Evolutionary conservation across 1,140 invertebrate species (phyloP), one percentile per base, ranked within the genome.

Genomic region (Drosophila erecta): DNA sequence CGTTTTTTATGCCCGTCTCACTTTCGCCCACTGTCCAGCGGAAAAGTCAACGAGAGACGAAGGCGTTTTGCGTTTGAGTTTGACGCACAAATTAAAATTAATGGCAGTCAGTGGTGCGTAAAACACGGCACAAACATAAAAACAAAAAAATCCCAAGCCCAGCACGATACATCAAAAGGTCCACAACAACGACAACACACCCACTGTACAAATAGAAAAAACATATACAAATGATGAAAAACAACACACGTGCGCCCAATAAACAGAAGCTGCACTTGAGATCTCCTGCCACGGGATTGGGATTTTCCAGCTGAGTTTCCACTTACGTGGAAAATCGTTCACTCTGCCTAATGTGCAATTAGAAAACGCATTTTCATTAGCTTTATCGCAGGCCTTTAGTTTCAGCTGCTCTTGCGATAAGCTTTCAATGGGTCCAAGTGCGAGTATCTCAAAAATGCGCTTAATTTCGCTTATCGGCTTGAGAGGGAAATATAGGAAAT

Each of bases 331-430:
- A 65, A 49, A 90, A 79, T 91, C 77, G 57, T 80, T 91, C 84
- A 91, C 89, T 91, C 80, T 80, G 81, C 65, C 84, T 91, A 91
- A 91, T 91, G 89, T 90, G 81, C 89, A 91, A 91, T 91, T 91
- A 91, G 76, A 89, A 86, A 80, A 91, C 71, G 79, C 84, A 91
- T 91, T 91, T 91, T 91, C 89, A 91, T 91, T 91, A 91, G 89
- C 85, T 84, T 91, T 91, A 91, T 91, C 89, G 89, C 75, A 64
- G 62, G 47, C 84, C 76, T 84, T 87, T 89, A 76, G 76, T 73
- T 80, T 89, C 72, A 84, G 76, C 79, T 83, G 72, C 64, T 70
- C 47, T 40, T 27, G 20, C 78, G 78, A 87, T 81, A 81, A 81
- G 79, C 76, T 80, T 77, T 84, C 71, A 79, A 89, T 89, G 46